A percentile compares a stretch with the other conserved stretches of the same genome.
Evolutionary conservation across 2,888 invertebrate genomes (phyloP).

Genomic region (Himalopsyche japonica): DNA sequence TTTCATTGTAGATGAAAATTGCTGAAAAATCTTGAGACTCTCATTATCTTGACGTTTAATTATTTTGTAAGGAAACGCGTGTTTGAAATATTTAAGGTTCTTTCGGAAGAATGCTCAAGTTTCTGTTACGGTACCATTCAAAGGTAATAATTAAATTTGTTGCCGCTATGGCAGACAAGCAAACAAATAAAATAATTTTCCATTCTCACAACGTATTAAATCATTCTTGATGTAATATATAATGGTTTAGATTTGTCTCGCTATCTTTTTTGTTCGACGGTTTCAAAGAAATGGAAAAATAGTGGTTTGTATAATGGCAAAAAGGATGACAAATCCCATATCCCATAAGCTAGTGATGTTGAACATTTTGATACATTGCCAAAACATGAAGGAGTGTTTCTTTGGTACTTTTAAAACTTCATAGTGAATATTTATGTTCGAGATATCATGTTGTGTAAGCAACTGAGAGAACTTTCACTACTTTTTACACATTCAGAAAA

Average conservation of each 20-base stretch:
- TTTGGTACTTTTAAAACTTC: neutral
- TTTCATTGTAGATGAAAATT: neutral
- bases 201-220: constrained; percentile 30
- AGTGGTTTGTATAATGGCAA: neutral
- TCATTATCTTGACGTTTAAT: constrained; percentile 29
- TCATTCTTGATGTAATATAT: constrained; percentile 17
- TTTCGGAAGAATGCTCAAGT: constrained; percentile 1
- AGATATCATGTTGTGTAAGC: neutral
- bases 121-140: constrained; percentile 5
- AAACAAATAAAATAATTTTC: constrained; percentile 31
- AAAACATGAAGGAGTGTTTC: neutral
- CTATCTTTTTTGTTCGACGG: neutral
- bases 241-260: neutral
- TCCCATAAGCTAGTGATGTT: neutral
- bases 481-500: neutral
- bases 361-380: neutral
- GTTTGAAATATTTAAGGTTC: constrained; percentile 29
- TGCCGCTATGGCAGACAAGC: constrained; percentile 5
- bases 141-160: constrained; percentile 31
- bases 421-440: neutral
- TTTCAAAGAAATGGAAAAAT: neutral
- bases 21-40: constrained; percentile 17
- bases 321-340: neutral
- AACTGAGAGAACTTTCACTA: neutral
- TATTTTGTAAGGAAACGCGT: constrained; percentile 21